Evolutionary conservation across 2,888 invertebrate genomes (phyloP).

Genomic region (Luperina testacea): DNA sequence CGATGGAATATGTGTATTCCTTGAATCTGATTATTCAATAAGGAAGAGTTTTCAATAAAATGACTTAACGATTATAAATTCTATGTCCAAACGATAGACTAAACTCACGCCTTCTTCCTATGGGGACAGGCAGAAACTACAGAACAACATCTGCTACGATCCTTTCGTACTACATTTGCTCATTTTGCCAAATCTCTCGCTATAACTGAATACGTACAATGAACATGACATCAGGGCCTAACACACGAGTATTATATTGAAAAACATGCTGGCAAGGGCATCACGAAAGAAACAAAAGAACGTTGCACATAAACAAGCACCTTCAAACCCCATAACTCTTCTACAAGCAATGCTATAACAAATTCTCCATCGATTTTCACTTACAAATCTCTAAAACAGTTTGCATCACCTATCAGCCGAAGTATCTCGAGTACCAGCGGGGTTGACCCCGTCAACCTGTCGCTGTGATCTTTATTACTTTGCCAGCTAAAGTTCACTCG

Average conservation of each 20-base stretch:
- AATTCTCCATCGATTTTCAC: conserved; percentile 45
- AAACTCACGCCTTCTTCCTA: neutral
- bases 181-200: too few relatives aligned
- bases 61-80: neutral
- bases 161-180: too few relatives aligned
- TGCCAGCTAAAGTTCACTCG: conserved; percentile 76
- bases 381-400: conserved; percentile 50
- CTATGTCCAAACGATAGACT: neutral
- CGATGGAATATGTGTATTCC: neutral
- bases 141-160: too few relatives aligned
- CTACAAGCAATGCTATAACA: conserved; percentile 17
- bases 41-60: neutral
- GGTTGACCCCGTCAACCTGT: conserved; percentile 73
- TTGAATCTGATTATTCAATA: neutral
- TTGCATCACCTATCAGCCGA: conserved; percentile 50
- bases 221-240: too few relatives aligned
- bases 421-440: conserved; percentile 50
- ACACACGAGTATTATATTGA: too few relatives aligned
- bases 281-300: conserved; percentile 4
- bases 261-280: neutral
- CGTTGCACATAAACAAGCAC: neutral
- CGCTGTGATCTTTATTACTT: conserved; percentile 67
- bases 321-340: neutral
- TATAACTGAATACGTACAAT: neutral
- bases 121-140: too few relatives aligned